These are phyloP conservation scores for Coremacera marginata DNA, from an alignment of 2,888 invertebrate genomes.

Conservation along the genomic window DNA sequence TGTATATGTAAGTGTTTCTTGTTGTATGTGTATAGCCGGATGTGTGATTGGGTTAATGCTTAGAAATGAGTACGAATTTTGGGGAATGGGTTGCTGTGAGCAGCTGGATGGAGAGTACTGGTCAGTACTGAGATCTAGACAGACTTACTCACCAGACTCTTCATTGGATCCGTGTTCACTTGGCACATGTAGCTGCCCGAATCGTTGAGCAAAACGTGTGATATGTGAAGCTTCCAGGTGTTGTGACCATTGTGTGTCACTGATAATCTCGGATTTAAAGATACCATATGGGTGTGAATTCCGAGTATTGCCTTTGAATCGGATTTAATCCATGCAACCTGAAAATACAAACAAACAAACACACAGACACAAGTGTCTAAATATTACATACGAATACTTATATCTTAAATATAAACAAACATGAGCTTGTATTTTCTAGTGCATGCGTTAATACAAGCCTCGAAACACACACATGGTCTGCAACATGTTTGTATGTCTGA, in stretches of 20 bases:
- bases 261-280: constrained; percentile 85
- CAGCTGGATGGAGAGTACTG: background rate
- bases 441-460: background rate
- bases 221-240: constrained; percentile 92
- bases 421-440: background rate
- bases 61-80: constrained; percentile 8
- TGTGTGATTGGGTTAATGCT: background rate
- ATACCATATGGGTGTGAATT: constrained; percentile 90
- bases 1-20: background rate
- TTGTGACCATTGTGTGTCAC: constrained; percentile 94
- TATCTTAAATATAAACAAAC: background rate
- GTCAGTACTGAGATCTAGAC: constrained; percentile 38
- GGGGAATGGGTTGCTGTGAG: constrained; percentile 16
- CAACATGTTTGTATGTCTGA: constrained; percentile 1
- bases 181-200: constrained; percentile 96
- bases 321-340: constrained; percentile 95
- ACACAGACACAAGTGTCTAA: constrained; percentile 40
- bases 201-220: constrained; percentile 90
- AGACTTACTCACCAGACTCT: constrained; percentile 79
- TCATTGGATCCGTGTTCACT: constrained; percentile 92
- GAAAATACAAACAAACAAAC: constrained; percentile 59
- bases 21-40: constrained; percentile 29
- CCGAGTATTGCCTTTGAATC: constrained; percentile 91
- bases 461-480: background rate
- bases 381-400: constrained; percentile 2